A percentile compares a stretch with the other conserved stretches of the same genome.
Evolutionary conservation across 2,113 vertebrate species (phyloP).

Genomic region (Isurus oxyrinchus): DNA sequence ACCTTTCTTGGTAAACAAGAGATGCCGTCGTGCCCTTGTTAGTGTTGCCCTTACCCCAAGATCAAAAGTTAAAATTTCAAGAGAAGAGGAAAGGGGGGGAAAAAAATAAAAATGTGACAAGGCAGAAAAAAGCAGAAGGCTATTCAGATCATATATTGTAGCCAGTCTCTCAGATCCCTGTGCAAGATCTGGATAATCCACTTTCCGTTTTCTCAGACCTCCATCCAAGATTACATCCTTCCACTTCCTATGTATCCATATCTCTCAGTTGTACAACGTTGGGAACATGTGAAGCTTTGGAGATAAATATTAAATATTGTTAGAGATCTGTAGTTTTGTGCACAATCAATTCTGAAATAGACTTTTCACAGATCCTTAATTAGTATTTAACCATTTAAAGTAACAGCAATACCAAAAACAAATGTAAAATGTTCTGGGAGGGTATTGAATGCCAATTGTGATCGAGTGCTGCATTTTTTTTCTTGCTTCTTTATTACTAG

Average conservation of each 20-base stretch:
- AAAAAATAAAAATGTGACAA: neutral
- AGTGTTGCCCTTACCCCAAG: neutral
- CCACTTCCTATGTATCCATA: neutral
- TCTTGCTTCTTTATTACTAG: constrained; percentile 36
- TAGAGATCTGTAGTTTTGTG: neutral
- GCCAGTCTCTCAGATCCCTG: neutral
- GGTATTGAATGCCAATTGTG: neutral
- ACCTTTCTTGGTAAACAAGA: neutral
- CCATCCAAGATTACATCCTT: neutral
- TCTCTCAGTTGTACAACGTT: neutral
- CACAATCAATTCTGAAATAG: neutral
- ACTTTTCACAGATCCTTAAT: constrained; percentile 5
- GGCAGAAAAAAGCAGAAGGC: neutral
- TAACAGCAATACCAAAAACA: neutral
- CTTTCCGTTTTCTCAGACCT: neutral
- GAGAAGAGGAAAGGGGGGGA: neutral
- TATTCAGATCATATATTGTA: neutral
- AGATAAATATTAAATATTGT: neutral
- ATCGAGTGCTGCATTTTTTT: constrained; percentile 1
- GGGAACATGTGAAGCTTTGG: neutral
- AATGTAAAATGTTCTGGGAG: neutral
- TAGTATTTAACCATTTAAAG: neutral
- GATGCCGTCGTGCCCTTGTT: too few species aligned
- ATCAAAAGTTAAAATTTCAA: neutral
- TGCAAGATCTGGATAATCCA: neutral